Evolutionary conservation across 2,797 vertebrate species (phyloP).

Genomic region (Lemur catta): DNA sequence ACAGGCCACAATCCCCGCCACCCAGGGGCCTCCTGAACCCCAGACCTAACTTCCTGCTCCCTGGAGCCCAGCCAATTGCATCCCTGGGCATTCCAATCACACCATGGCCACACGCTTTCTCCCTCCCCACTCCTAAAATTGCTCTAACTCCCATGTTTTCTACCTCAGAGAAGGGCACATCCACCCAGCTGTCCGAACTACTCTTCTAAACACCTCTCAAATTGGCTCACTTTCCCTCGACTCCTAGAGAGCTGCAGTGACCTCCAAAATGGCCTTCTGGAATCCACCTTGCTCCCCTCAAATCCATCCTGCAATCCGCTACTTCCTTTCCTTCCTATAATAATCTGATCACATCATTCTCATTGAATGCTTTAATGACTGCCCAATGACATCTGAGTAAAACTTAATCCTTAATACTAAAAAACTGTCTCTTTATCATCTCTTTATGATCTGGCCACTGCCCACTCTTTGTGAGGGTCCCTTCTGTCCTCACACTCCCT

Average conservation of each 20-base stretch:
- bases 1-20: not conserved
- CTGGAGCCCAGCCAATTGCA: too few species aligned
- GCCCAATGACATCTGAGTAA: not conserved
- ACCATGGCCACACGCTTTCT: not conserved
- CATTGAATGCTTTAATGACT: not conserved
- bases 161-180: too few species aligned
- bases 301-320: not conserved
- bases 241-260: not conserved
- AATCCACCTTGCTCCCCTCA: not conserved
- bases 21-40: not conserved
- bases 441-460: not conserved
- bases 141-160: not conserved
- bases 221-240: not conserved
- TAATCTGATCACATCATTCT: not conserved
- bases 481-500: not conserved
- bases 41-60: too few species aligned
- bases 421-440: too few species aligned
- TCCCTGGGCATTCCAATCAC: not conserved
- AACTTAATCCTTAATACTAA: not conserved
- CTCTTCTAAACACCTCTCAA: fast-evolving
- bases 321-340: not conserved
- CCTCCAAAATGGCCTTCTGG: not conserved
- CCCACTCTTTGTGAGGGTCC: not conserved
- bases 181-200: not conserved
- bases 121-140: not conserved